Evolutionary conservation across 2,797 vertebrate species (phyloP).

Genomic region (Psittacula echo): DNA sequence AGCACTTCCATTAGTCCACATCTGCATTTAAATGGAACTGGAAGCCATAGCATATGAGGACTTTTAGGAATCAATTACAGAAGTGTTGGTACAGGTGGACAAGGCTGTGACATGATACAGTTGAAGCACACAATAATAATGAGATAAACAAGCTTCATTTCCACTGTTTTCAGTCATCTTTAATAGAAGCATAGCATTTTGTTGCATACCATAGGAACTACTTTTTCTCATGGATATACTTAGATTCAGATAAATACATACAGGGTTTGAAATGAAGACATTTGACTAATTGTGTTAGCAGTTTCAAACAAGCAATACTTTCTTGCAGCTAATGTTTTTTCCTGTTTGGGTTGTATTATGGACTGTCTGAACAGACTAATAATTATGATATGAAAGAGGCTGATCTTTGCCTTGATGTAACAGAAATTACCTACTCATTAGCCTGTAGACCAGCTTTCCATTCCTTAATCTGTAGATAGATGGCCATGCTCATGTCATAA

Average conservation of each 20-base stretch:
- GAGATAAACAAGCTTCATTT: neutral
- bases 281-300: neutral
- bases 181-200: neutral
- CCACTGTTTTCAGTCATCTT: neutral
- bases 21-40: constrained; percentile 53
- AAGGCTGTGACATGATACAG: neutral
- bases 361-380: neutral
- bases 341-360: neutral
- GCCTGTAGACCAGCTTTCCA: neutral
- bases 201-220: neutral
- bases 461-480: neutral
- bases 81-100: constrained; percentile 1
- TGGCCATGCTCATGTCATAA: neutral
- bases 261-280: neutral
- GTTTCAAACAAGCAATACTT: neutral
- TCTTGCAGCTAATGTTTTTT: neutral
- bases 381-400: neutral
- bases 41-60: neutral
- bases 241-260: neutral
- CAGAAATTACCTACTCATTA: neutral
- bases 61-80: constrained; percentile 5
- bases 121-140: neutral
- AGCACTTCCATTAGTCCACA: constrained; percentile 22
- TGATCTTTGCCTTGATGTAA: neutral
- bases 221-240: neutral